phyloP scores from a whole-genome alignment of 1,140 invertebrate species.

The Tyrophagus putrescentiae region DNA sequence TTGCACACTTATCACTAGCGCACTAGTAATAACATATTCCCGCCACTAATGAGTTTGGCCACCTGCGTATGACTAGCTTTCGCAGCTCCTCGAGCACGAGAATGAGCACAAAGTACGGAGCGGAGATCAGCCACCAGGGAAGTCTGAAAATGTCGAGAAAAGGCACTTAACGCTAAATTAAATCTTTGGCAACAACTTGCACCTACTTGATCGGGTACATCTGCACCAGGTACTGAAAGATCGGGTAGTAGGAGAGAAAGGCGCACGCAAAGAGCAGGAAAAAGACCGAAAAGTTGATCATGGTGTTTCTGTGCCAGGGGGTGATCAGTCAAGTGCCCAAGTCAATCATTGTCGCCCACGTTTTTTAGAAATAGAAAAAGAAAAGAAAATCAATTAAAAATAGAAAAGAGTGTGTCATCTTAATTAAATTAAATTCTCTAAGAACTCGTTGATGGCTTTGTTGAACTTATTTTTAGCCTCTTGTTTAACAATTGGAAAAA shows the following conservation, averaged over 20 bases:
- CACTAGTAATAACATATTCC: neutral
- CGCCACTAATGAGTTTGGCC: conserved; percentile 41
- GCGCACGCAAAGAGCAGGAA: conserved; percentile 55
- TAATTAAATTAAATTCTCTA: neutral
- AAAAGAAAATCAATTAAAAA: too few species aligned
- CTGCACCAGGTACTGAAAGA: conserved; percentile 45
- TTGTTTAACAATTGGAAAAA: too few species aligned
- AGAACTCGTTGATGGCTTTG: too few species aligned
- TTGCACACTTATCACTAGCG: too few species aligned
- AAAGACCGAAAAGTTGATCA: conserved; percentile 55
- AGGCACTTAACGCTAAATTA: neutral
- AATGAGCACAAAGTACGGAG: conserved; percentile 90
- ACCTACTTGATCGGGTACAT: conserved; percentile 43
- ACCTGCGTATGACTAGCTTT: conserved; percentile 85
- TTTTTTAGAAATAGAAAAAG: too few species aligned
- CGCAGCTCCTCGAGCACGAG: conserved; percentile 94
- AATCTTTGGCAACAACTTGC: neutral
- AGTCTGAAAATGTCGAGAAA: conserved; percentile 38
- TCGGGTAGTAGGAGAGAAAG: conserved; percentile 52
- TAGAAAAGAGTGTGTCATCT: too few species aligned
- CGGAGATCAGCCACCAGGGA: conserved; percentile 92
- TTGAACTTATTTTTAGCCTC: too few species aligned
- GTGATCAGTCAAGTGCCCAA: too few species aligned
- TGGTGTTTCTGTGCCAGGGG: conserved; percentile 34
- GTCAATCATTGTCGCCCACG: too few species aligned